Evolutionary conservation across 2,888 invertebrate species (phyloP).

Genomic region (Amphiduros pacificus): DNA sequence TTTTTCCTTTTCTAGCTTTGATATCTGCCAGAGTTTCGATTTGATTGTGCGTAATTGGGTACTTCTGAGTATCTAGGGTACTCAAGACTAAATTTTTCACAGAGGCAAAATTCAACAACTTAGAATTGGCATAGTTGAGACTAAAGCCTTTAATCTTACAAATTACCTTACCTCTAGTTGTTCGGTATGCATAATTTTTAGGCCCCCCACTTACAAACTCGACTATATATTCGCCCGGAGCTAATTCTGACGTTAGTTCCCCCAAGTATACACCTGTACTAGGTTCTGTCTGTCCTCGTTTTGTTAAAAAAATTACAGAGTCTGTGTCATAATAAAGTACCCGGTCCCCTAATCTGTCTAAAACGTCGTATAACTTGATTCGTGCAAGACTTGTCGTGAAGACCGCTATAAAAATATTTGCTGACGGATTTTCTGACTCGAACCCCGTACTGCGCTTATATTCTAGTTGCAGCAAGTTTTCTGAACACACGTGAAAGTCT

Average conservation of each 20-base stretch:
- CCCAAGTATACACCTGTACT: slow-evolving; percentile 1
- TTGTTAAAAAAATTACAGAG: background rate
- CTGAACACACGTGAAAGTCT: slow-evolving; percentile 2
- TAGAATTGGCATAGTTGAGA: slow-evolving; percentile 27
- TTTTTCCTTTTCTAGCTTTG: no score
- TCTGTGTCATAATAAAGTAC: slow-evolving; percentile 13
- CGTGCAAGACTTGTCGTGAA: slow-evolving; percentile 9
- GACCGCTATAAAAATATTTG: slow-evolving; percentile 1
- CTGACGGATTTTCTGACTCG: background rate
- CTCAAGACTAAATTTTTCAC: background rate
- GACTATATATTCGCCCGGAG: slow-evolving; percentile 49
- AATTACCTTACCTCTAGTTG: slow-evolving; percentile 25
- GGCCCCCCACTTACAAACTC: slow-evolving; percentile 53
- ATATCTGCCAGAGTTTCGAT: no score
- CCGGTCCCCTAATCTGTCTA: no score
- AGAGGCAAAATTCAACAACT: slow-evolving; percentile 30
- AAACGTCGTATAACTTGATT: slow-evolving; percentile 16
- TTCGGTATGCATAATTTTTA: slow-evolving; percentile 49
- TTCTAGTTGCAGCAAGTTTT: background rate
- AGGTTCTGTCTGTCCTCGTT: background rate
- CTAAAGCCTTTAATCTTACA: slow-evolving; percentile 38
- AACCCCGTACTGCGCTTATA: background rate
- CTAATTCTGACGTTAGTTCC: background rate
- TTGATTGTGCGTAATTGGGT: no score
- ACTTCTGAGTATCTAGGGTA: no score